Conservation (phyloP, 2,113 vertebrate genomes). For the Notarius lentiginosus region DNA sequence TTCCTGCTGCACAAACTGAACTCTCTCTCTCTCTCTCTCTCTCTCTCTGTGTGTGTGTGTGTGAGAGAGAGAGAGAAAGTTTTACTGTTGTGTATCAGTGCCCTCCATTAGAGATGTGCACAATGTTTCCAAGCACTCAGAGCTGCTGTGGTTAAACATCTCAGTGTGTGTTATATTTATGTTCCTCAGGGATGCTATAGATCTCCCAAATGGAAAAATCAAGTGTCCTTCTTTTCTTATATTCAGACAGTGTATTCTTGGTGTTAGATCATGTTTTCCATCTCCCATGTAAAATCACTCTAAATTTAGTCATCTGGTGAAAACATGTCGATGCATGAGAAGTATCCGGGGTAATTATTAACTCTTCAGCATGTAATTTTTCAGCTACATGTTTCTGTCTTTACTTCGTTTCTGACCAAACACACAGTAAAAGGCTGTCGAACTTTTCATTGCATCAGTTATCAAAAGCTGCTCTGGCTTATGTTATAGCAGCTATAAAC, state of each 20-base stretch:
- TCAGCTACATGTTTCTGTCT: neutral
- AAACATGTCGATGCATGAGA: neutral
- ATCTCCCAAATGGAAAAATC: neutral
- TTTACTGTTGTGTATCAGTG: constrained; percentile 60
- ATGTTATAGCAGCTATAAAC: neutral
- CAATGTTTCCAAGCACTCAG: constrained; percentile 38
- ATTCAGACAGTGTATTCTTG: neutral
- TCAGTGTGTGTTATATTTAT: neutral
- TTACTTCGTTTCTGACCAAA: neutral
- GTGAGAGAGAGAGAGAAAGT: neutral
- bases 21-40: neutral
- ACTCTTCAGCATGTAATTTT: neutral
- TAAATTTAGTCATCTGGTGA: neutral
- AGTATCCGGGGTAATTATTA: neutral
- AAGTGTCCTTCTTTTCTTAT: neutral
- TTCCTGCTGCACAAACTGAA: neutral
- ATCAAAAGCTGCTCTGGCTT: neutral
- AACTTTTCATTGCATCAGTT: neutral
- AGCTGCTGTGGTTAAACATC: neutral
- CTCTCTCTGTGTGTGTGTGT: too few species aligned
- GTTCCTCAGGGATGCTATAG: neutral
- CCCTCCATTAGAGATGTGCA: constrained; percentile 30
- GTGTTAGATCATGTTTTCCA: neutral
- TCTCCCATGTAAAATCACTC: neutral
- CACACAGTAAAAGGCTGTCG: neutral